Evolutionary conservation across 2,113 vertebrate species (phyloP).

Genomic region (Hydrolagus affinis): DNA sequence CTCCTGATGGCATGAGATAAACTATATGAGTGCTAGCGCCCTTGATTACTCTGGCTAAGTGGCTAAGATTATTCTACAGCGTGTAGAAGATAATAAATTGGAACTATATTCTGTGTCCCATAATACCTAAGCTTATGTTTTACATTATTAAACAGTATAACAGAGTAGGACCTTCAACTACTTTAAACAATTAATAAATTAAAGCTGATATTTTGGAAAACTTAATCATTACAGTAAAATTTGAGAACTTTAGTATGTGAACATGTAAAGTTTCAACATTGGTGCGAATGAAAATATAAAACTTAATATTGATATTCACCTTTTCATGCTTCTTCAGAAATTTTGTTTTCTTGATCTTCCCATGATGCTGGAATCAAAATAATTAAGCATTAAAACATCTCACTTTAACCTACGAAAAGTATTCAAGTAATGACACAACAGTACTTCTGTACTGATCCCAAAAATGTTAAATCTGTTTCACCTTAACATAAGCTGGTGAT

Average conservation of each 20-base stretch:
- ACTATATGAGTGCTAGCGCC: too few species aligned
- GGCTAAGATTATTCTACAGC: too few species aligned
- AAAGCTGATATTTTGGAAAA: too few species aligned
- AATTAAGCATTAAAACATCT: constrained; percentile 30
- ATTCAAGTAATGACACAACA: background rate
- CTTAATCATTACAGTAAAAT: background rate
- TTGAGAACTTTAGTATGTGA: background rate
- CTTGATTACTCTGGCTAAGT: too few species aligned
- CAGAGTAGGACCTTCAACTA: too few species aligned
- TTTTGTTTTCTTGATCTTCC: constrained; percentile 83
- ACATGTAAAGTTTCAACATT: background rate
- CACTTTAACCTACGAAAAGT: background rate
- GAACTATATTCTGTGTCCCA: background rate
- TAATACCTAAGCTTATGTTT: too few species aligned
- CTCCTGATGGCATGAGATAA: too few species aligned
- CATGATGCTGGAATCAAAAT: constrained; percentile 71
- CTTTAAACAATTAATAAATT: background rate
- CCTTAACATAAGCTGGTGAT: too few species aligned
- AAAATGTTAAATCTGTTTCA: background rate
- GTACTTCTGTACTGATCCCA: background rate
- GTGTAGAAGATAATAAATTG: background rate
- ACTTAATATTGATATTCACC: constrained; percentile 48
- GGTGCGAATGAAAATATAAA: background rate
- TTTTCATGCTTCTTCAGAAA: constrained; percentile 93
- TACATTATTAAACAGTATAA: too few species aligned